Percentiles rank a stretch among this genome's conserved stretches.
Conservation (phyloP, 2,113 vertebrate species). For the Canis aureus region DNA sequence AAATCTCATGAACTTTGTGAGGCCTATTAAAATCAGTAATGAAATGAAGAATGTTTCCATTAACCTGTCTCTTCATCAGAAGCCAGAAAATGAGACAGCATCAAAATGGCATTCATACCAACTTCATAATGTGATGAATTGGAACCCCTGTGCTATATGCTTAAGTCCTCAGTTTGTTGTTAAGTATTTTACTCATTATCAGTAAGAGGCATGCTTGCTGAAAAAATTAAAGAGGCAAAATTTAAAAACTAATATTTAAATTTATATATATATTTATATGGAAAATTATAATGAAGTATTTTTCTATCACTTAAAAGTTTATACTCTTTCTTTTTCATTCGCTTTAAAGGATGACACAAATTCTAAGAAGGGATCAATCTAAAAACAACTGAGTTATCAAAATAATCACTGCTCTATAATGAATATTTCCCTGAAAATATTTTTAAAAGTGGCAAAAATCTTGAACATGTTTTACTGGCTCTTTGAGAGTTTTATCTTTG, state of each 20-base stretch:
- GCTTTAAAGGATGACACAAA: not conserved
- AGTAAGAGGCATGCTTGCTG: not conserved
- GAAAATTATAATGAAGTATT: not conserved
- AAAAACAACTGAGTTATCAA: constrained; percentile 59
- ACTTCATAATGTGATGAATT: not conserved
- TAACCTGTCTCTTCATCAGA: not conserved
- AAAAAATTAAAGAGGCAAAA: not conserved
- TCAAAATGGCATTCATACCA: constrained; percentile 14
- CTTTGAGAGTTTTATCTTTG: constrained; percentile 77
- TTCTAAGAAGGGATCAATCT: not conserved
- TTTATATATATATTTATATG: not conserved
- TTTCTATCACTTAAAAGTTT: not conserved
- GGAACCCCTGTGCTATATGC: not conserved
- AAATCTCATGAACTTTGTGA: not conserved
- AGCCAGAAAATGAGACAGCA: not conserved
- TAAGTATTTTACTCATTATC: not conserved
- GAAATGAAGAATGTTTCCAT: constrained; percentile 18
- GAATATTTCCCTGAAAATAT: constrained; percentile 76
- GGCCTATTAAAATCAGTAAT: not conserved
- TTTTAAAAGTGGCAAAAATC: constrained; percentile 67
- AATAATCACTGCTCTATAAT: constrained; percentile 59
- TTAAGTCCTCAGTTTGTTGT: not conserved
- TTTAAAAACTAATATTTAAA: constrained; percentile 34
- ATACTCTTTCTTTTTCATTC: constrained; percentile 15
- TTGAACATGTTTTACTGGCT: constrained; percentile 69